A percentile compares a stretch with the other conserved stretches of the same genome.
Evolutionary conservation across 2,888 invertebrate genomes (phyloP).

Genomic region (Macropis europaea): DNA sequence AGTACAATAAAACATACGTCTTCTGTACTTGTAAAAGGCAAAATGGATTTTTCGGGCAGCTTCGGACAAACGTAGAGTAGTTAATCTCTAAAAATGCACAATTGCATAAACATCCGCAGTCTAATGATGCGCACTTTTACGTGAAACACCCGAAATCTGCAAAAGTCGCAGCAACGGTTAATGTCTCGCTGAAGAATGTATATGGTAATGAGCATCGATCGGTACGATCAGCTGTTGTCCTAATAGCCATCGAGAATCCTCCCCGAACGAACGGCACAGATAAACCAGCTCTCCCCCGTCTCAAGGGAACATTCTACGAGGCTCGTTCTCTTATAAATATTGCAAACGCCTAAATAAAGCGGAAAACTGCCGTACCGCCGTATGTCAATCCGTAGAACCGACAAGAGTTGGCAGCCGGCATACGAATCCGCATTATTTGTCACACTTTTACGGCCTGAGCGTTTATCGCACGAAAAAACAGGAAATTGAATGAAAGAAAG

Average conservation of each 20-base stretch:
- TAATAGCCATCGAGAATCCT: constrained; percentile 66
- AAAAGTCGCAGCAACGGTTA: constrained; percentile 20
- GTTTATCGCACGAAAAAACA: constrained; percentile 10
- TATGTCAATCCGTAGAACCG: constrained; percentile 44
- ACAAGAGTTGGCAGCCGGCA: constrained; percentile 14
- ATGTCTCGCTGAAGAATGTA: constrained; percentile 38
- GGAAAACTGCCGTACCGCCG: constrained; percentile 49
- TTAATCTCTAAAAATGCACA: neutral
- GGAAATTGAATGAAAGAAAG: neutral
- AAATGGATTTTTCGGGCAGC: too few species aligned
- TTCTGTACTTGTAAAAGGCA: too few species aligned
- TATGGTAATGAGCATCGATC: constrained; percentile 70
- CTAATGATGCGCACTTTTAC: too few species aligned
- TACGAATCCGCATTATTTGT: constrained; percentile 27
- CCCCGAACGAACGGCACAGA: constrained; percentile 59
- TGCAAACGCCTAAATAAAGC: constrained; percentile 55
- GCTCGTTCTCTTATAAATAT: constrained; percentile 69
- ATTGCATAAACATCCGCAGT: too few species aligned
- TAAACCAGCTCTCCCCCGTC: constrained; percentile 69
- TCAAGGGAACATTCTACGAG: constrained; percentile 67
- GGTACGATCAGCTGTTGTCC: constrained; percentile 75
- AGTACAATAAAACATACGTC: too few species aligned
- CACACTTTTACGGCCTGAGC: constrained; percentile 3
- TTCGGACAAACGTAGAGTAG: too few species aligned
- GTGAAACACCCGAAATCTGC: neutral